Conservation (phyloP, 2,113 vertebrate genomes). For the Monarcha castaneiventris region DNA sequence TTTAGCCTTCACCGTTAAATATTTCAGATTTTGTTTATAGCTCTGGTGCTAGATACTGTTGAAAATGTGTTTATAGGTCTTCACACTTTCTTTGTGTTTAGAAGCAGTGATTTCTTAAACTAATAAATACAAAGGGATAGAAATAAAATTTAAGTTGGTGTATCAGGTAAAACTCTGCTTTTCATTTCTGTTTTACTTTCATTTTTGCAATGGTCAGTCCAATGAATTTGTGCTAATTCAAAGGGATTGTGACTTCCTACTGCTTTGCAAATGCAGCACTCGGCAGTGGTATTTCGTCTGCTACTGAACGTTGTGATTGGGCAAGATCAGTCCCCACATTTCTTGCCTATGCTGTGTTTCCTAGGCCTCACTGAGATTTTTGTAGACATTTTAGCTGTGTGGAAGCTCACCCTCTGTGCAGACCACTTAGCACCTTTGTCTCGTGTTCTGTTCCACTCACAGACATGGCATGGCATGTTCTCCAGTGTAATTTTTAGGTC, state of each 20-base stretch:
- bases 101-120: background rate
- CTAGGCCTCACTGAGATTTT: background rate
- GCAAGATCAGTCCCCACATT: background rate
- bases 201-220: background rate
- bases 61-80: background rate
- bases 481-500: background rate
- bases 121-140: slow-evolving; percentile 3
- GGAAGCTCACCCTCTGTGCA: background rate
- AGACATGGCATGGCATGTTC: background rate
- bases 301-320: accelerated
- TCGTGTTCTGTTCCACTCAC: background rate
- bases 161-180: slow-evolving; percentile 7
- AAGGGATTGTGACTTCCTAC: background rate
- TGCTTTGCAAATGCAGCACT: background rate
- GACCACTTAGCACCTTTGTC: background rate
- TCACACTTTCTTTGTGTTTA: slow-evolving; percentile 4
- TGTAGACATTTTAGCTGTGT: background rate
- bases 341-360: background rate
- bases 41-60: background rate
- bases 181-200: background rate
- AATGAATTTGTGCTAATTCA: background rate
- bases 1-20: background rate
- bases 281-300: background rate
- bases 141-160: background rate
- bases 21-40: background rate